A percentile compares a stretch with the other conserved stretches of the same genome.
Evolutionary conservation across 2,888 invertebrate genomes (phyloP).

Genomic region (Eumerus sabulonum): DNA sequence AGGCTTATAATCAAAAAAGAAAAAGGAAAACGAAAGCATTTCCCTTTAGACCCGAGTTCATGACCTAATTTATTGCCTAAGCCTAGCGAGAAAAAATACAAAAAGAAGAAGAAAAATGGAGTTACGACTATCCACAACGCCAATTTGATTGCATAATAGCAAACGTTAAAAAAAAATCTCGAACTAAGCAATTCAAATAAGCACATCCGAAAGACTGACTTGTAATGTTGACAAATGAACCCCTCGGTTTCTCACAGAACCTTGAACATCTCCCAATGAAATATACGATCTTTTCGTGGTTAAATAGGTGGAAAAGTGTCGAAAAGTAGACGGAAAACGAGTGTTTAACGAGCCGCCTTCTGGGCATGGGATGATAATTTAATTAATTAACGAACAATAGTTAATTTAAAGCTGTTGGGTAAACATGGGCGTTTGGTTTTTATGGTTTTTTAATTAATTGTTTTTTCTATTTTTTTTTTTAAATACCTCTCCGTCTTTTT

Average conservation of each 20-base stretch:
- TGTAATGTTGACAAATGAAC: constrained; percentile 61
- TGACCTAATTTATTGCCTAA: constrained; percentile 41
- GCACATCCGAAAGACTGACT: constrained; percentile 47
- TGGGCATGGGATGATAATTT: constrained; percentile 39
- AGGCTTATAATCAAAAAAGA: constrained; percentile 4
- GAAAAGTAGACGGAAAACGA: constrained; percentile 1
- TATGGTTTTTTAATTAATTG: constrained; percentile 59
- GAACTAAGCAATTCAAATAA: constrained; percentile 51
- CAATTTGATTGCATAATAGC: constrained; percentile 4
- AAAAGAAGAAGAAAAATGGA: too few species aligned
- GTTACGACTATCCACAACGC: too few species aligned
- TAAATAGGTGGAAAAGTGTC: constrained; percentile 29
- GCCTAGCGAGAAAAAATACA: constrained; percentile 10
- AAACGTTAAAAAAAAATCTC: constrained; percentile 40
- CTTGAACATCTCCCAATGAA: constrained; percentile 19
- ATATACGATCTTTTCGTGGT: background rate
- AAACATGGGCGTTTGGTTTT: constrained; percentile 51
- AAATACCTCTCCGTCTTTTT: constrained; percentile 8
- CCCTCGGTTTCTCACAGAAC: background rate
- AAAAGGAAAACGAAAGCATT: constrained; percentile 42
- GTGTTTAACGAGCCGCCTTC: background rate
- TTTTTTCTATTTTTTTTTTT: constrained; percentile 15
- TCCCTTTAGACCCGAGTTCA: constrained; percentile 24
- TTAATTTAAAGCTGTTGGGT: constrained; percentile 54
- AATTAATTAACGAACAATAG: constrained; percentile 57